A percentile compares a stretch with the other conserved stretches of the same genome.
Conservation (phyloP, 2,888 invertebrate genomes). For the Apodemia mormo region DNA sequence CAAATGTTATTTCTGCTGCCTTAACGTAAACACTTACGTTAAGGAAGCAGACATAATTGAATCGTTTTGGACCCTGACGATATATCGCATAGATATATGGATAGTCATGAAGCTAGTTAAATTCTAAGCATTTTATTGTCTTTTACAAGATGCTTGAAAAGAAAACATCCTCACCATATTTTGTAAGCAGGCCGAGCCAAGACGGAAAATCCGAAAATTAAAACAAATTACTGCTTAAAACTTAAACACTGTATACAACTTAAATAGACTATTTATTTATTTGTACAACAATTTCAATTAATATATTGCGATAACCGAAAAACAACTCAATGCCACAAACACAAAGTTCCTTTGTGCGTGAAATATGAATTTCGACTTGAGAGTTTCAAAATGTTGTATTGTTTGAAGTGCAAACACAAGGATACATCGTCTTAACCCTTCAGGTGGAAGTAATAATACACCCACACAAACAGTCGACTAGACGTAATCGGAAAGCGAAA, state of each 20-base stretch:
- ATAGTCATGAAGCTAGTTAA: no score
- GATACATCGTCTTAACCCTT: constrained; percentile 51
- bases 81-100: no score
- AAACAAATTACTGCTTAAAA: background rate
- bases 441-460: constrained; percentile 72
- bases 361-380: constrained; percentile 21
- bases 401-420: constrained; percentile 64
- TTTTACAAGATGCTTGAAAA: no score
- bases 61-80: no score
- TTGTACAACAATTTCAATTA: constrained; percentile 14
- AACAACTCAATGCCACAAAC: background rate
- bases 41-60: no score
- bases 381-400: constrained; percentile 58
- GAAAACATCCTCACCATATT: no score
- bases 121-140: no score
- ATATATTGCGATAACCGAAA: background rate
- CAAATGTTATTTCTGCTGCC: no score
- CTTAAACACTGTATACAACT: constrained; percentile 2
- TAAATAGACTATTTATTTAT: constrained; percentile 2
- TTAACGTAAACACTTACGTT: no score
- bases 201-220: background rate
- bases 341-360: background rate
- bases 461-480: constrained; percentile 27
- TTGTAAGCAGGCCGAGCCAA: no score
- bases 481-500: constrained; percentile 19